phyloP scores from a whole-genome alignment of 2,888 invertebrate species.

The Agrotis exclamationis region DNA sequence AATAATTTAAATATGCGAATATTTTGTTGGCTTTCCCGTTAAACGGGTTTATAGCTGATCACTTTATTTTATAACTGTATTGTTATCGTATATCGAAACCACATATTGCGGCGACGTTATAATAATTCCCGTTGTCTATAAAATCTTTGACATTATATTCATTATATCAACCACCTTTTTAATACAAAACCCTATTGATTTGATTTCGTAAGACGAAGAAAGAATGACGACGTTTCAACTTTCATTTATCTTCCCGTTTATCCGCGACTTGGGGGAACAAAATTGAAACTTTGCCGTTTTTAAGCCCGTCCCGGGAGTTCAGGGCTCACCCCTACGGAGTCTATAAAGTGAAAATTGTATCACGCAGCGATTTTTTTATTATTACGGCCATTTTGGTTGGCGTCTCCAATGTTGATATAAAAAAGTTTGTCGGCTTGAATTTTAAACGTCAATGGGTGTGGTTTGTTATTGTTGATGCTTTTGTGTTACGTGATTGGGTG shows the following conservation, averaged over 20 bases:
- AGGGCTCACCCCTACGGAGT: slow-evolving; percentile 55
- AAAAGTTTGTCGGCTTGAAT: slow-evolving; percentile 41
- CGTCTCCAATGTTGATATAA: slow-evolving; percentile 25
- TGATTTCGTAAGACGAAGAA: slow-evolving; percentile 51
- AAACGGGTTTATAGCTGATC: background rate
- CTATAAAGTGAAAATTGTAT: slow-evolving; percentile 62
- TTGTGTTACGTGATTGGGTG: slow-evolving; percentile 9
- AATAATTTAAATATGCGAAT: background rate
- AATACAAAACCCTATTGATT: slow-evolving; percentile 40
- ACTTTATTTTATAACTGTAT: slow-evolving; percentile 18
- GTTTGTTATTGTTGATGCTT: slow-evolving; percentile 21
- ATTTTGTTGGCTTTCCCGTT: background rate
- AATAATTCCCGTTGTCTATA: slow-evolving; percentile 20
- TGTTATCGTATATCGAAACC: slow-evolving; percentile 8
- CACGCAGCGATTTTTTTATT: slow-evolving; percentile 62
- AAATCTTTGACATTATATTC: slow-evolving; percentile 1
- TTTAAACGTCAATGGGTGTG: slow-evolving; percentile 22
- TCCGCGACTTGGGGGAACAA: slow-evolving; percentile 62
- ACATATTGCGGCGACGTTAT: slow-evolving; percentile 17
- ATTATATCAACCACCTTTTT: slow-evolving; percentile 25
- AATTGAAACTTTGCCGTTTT: slow-evolving; percentile 68
- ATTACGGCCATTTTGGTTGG: slow-evolving; percentile 34
- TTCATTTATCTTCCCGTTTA: slow-evolving; percentile 64
- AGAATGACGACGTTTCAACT: slow-evolving; percentile 59
- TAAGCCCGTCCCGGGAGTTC: slow-evolving; percentile 59